phyloP scores from a whole-genome alignment of 2,797 vertebrate genomes.

The Alca torda region DNA sequence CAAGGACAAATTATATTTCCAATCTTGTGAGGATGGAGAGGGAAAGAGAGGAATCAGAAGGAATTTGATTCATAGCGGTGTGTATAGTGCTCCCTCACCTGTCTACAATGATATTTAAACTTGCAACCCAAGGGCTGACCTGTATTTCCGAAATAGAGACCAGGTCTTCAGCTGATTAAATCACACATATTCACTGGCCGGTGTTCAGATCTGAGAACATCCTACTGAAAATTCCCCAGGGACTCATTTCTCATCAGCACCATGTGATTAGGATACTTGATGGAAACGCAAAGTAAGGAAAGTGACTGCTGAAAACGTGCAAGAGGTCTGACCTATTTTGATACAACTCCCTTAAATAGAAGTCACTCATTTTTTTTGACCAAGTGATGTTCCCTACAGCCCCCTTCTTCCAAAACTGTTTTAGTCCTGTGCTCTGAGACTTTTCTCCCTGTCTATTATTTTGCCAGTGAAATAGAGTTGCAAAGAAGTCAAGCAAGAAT shows the following conservation, averaged over 20 bases:
- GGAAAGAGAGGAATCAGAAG: not conserved
- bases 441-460: not conserved
- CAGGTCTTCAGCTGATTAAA: not conserved
- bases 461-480: not conserved
- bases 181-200: not conserved
- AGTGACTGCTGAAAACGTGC: not conserved
- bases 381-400: not conserved
- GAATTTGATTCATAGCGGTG: not conserved
- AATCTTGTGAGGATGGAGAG: not conserved
- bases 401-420: not conserved
- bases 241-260: not conserved
- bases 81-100: not conserved
- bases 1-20: not conserved
- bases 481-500: conserved; percentile 1
- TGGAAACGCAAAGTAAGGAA: not conserved
- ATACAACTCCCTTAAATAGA: not conserved
- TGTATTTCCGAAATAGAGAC: not conserved
- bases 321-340: not conserved
- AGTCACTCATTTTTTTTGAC: not conserved
- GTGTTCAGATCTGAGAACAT: not conserved
- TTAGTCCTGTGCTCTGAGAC: not conserved
- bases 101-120: not conserved
- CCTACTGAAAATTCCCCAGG: not conserved
- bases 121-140: not conserved
- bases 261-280: not conserved